A percentile compares a stretch with the other conserved stretches of the same genome.
Evolutionary conservation across 2,113 vertebrate species (phyloP).

Genomic region (Colinus virginianus): DNA sequence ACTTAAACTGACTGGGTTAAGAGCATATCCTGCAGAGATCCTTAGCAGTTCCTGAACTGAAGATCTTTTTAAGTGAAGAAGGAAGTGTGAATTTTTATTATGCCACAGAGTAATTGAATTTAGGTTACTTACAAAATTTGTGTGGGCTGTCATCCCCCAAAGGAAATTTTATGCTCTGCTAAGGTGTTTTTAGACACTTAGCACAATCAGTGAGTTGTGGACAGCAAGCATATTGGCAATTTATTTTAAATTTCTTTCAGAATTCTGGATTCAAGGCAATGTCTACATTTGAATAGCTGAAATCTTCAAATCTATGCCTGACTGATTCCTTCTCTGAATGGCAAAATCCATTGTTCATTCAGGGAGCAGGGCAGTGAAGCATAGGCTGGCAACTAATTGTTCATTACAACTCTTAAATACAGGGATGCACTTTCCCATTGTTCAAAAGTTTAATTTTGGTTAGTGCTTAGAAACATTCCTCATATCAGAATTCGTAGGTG

Average conservation of each 20-base stretch:
- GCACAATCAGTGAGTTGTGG: not conserved
- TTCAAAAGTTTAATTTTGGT: not conserved
- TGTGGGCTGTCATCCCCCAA: not conserved
- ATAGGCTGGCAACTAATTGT: not conserved
- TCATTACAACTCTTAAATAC: not conserved
- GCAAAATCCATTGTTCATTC: not conserved
- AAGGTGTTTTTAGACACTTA: not conserved
- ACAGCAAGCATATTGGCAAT: not conserved
- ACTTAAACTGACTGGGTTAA: slow-evolving; percentile 30
- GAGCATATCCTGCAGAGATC: slow-evolving; percentile 34
- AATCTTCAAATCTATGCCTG: not conserved
- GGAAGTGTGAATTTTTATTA: slow-evolving; percentile 43
- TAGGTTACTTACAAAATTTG: not conserved
- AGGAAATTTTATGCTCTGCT: not conserved
- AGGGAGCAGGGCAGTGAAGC: not conserved
- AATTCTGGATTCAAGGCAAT: not conserved
- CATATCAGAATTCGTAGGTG: not conserved
- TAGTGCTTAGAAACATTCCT: not conserved
- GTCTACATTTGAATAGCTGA: not conserved
- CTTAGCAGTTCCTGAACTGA: slow-evolving; percentile 30
- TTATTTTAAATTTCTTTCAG: not conserved
- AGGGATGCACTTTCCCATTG: not conserved
- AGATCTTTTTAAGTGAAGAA: slow-evolving; percentile 32
- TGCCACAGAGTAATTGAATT: slow-evolving; percentile 8
- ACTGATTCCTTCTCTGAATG: not conserved